These are phyloP conservation scores for Bruchidius siliquastri DNA, from an alignment of 2,888 invertebrate species.

Conservation along the genomic window DNA sequence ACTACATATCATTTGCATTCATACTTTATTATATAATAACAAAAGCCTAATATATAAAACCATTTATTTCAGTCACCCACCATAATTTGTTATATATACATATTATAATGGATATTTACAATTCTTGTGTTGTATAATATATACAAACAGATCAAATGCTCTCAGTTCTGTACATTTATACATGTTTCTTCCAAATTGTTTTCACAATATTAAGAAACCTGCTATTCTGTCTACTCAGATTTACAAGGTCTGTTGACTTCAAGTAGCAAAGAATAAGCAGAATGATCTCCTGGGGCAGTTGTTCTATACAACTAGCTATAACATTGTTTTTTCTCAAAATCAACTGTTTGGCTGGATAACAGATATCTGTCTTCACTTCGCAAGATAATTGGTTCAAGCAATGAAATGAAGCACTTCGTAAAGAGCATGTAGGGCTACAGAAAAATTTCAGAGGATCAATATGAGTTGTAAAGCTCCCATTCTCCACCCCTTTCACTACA, in stretches of 20 bases:
- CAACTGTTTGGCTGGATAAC: slow-evolving; percentile 34
- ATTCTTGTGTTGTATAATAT: not conserved
- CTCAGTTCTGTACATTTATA: not conserved
- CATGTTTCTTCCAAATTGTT: slow-evolving; percentile 8
- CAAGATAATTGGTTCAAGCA: slow-evolving; percentile 36
- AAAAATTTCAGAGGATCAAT: slow-evolving; percentile 39
- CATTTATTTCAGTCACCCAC: not conserved
- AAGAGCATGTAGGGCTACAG: slow-evolving; percentile 20
- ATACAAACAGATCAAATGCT: not conserved
- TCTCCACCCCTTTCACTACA: slow-evolving; percentile 27
- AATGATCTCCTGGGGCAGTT: slow-evolving; percentile 45
- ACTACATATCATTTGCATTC: not conserved
- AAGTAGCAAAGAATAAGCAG: slow-evolving; percentile 34
- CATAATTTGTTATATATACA: not conserved
- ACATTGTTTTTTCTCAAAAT: slow-evolving; percentile 22
- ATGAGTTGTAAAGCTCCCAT: slow-evolving; percentile 25
- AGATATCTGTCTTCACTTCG: slow-evolving; percentile 37
- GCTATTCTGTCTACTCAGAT: slow-evolving; percentile 28
- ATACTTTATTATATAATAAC: not conserved
- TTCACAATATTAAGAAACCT: slow-evolving; percentile 29
- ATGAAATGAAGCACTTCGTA: slow-evolving; percentile 29
- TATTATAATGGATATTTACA: not conserved
- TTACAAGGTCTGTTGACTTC: slow-evolving; percentile 20
- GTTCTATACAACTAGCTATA: slow-evolving; percentile 36
- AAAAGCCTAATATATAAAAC: slow-evolving; percentile 2